A percentile compares a stretch with the other conserved stretches of the same genome.
phyloP scores from a whole-genome alignment of 2,113 vertebrate species.

The Cryptotis parvus region DNA sequence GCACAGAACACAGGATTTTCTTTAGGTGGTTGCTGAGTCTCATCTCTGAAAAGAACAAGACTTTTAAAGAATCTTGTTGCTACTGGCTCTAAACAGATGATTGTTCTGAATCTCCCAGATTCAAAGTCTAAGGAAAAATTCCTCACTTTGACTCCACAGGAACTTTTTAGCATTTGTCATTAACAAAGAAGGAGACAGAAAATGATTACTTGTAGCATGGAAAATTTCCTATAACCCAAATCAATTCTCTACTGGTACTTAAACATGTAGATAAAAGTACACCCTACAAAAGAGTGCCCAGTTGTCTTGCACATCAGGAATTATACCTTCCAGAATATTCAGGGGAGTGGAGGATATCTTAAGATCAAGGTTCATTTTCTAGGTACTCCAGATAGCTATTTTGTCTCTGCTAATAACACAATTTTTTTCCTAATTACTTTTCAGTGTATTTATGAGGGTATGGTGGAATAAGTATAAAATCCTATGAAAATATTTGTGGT shows the following conservation, averaged over 20 bases:
- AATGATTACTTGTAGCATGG: not conserved
- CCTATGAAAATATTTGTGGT: slow-evolving; percentile 31
- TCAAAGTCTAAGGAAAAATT: slow-evolving; percentile 47
- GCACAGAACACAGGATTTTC: slow-evolving; percentile 50
- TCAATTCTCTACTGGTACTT: not conserved
- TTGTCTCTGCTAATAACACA: not conserved
- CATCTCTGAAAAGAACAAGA: slow-evolving; percentile 39
- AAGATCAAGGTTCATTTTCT: slow-evolving; percentile 12
- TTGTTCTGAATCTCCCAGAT: slow-evolving; percentile 50
- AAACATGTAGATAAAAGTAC: not conserved
- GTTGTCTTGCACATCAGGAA: not conserved
- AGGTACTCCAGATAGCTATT: not conserved
- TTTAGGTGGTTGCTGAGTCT: slow-evolving; percentile 31
- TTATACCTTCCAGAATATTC: not conserved
- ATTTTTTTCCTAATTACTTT: slow-evolving; percentile 16
- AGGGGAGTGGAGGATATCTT: too few relatives aligned
- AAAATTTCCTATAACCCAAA: not conserved
- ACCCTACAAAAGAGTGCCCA: not conserved
- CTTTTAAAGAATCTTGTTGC: slow-evolving; percentile 48
- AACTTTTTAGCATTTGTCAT: not conserved
- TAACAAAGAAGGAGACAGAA: not conserved
- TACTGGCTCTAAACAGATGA: not conserved
- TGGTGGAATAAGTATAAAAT: not conserved
- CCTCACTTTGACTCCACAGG: not conserved
- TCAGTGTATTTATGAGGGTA: not conserved